phyloP scores from a whole-genome alignment of 2,113 vertebrate genomes.

The Scytalopus superciliaris region DNA sequence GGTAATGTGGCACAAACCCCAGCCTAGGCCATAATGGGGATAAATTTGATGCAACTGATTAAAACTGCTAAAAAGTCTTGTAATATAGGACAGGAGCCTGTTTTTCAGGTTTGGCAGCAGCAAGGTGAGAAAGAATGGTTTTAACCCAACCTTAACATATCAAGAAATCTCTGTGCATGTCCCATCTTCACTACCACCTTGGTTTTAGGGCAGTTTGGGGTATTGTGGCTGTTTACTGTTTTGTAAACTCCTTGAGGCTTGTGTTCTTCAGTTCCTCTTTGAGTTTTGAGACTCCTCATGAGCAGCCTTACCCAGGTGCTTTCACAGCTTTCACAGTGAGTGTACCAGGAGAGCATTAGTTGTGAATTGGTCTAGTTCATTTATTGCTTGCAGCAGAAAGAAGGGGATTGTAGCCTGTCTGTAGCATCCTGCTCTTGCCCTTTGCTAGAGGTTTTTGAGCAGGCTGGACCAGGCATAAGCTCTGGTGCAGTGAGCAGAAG shows the following conservation, averaged over 20 bases:
- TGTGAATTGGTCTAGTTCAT: neutral
- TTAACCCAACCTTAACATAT: neutral
- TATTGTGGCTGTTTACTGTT: neutral
- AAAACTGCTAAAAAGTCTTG: neutral
- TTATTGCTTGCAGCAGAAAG: neutral
- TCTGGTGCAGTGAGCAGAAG: neutral
- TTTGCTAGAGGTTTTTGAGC: neutral
- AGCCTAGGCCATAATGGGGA: rapidly evolving
- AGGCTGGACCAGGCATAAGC: neutral
- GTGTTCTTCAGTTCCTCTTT: neutral
- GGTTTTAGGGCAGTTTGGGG: neutral
- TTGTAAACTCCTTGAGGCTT: neutral
- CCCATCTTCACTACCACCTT: neutral
- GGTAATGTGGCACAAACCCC: neutral
- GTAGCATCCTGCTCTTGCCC: neutral
- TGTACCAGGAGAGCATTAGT: neutral
- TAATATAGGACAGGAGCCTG: neutral
- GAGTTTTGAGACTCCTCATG: neutral
- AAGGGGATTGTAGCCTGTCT: neutral
- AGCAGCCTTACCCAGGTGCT: neutral
- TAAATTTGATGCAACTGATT: neutral
- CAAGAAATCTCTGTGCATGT: neutral
- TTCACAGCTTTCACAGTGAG: neutral
- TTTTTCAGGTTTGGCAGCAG: neutral
- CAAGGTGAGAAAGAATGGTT: neutral